Evolutionary conservation across 2,888 invertebrate species (phyloP).

Genomic region (Pogonocherus hispidulus): DNA sequence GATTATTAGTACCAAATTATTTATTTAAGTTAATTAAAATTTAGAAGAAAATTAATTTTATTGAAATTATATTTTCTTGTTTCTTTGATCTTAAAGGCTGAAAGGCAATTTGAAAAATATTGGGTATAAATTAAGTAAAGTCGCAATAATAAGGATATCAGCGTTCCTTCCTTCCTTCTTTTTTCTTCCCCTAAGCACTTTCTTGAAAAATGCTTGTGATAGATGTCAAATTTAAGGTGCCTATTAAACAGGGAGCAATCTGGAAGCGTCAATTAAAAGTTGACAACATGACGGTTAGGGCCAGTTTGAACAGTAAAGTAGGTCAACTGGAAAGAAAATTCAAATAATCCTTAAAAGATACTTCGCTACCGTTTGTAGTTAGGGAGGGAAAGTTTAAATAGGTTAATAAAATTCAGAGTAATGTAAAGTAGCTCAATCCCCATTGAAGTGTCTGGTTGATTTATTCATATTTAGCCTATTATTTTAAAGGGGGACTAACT

Average conservation of each 20-base stretch:
- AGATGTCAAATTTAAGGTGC: background rate
- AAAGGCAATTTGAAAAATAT: too few species aligned
- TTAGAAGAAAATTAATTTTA: too few species aligned
- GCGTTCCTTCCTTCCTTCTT: background rate
- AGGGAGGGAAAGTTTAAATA: slow-evolving; percentile 1
- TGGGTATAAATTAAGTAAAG: too few species aligned
- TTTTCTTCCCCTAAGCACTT: background rate
- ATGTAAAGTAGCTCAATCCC: background rate
- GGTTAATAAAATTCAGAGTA: slow-evolving; percentile 2
- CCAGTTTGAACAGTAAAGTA: background rate
- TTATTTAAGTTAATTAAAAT: too few species aligned
- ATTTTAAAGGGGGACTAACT: background rate
- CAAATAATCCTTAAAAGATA: background rate
- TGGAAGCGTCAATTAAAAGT: background rate
- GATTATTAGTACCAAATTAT: too few species aligned
- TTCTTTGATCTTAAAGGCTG: too few species aligned
- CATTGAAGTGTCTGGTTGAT: background rate
- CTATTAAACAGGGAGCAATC: background rate
- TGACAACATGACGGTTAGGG: slow-evolving; percentile 2
- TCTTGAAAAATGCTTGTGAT: background rate
- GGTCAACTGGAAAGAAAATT: background rate
- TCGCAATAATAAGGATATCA: background rate
- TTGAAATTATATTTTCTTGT: too few species aligned
- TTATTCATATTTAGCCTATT: background rate
- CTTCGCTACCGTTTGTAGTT: background rate